Percentiles rank a stretch among this genome's conserved stretches.
These are phyloP conservation scores for Meda fulgida DNA, from an alignment of 2,797 vertebrate genomes.

Conservation along the genomic window DNA sequence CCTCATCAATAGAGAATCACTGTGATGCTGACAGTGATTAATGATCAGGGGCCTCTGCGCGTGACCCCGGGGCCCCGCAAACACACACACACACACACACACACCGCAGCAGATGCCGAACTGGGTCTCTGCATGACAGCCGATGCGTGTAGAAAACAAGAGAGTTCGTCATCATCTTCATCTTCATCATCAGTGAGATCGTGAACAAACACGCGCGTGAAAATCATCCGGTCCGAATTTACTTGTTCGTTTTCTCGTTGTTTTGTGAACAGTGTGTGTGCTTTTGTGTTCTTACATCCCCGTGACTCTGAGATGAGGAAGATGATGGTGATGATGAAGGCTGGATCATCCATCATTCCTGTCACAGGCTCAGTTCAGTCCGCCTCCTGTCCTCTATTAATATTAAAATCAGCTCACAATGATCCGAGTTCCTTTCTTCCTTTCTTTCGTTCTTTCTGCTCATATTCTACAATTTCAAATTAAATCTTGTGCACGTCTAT, in stretches of 20 bases:
- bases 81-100: slow-evolving; percentile 12
- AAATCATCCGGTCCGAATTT: slow-evolving; percentile 37
- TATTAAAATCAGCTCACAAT: slow-evolving; percentile 86
- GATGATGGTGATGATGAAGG: slow-evolving; percentile 88
- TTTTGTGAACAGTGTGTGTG: slow-evolving; percentile 65
- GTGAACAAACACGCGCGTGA: neutral
- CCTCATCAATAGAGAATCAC: slow-evolving; percentile 99
- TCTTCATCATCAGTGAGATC: neutral
- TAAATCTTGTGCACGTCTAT: neutral
- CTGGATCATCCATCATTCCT: slow-evolving; percentile 97
- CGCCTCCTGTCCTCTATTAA: slow-evolving; percentile 97
- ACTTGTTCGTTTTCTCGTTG: slow-evolving; percentile 56
- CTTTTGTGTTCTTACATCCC: slow-evolving; percentile 76
- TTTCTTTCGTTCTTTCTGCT: neutral
- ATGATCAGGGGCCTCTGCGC: slow-evolving; percentile 92
- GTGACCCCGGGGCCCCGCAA: slow-evolving; percentile 75
- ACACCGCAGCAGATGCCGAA: slow-evolving; percentile 3
- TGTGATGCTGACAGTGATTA: slow-evolving; percentile 99
- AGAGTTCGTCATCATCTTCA: neutral
- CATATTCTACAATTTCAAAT: neutral
- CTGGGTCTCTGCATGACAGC: neutral
- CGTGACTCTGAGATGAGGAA: slow-evolving; percentile 88
- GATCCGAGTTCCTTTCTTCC: slow-evolving; percentile 37
- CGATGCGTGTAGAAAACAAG: neutral
- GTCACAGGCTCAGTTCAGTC: slow-evolving; percentile 89